Percentiles rank a stretch among this genome's conserved stretches.
phyloP scores from a whole-genome alignment of 1,140 invertebrate species.

The Limonius californicus region DNA sequence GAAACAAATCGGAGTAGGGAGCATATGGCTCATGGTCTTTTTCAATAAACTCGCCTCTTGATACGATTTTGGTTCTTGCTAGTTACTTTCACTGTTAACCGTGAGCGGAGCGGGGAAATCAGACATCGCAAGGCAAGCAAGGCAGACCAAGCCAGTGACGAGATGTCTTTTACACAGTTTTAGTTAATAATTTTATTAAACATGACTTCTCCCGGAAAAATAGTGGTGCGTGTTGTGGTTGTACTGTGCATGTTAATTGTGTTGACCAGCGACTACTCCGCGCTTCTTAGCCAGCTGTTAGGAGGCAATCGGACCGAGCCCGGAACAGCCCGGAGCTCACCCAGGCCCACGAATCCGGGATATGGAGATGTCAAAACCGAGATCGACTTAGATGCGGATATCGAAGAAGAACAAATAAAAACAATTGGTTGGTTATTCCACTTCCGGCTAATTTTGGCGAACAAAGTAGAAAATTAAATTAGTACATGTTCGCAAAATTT shows the following conservation, averaged over 20 bases:
- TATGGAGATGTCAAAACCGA: conserved; percentile 44
- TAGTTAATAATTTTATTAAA: conserved; percentile 13
- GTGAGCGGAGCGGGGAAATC: conserved; percentile 28
- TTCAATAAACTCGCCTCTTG: background rate
- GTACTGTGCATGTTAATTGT: conserved; percentile 40
- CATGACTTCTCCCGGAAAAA: conserved; percentile 41
- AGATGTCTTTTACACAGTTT: conserved; percentile 25
- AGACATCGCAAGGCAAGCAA: conserved; percentile 28
- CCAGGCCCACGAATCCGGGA: conserved; percentile 43
- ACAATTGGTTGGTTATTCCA: conserved; percentile 33
- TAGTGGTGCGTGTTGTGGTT: conserved; percentile 40
- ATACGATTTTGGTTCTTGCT: conserved; percentile 21
- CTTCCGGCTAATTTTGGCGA: background rate
- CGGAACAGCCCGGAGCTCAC: conserved; percentile 20
- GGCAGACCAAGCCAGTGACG: conserved; percentile 22
- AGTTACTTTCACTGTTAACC: conserved; percentile 29
- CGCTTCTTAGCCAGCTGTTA: conserved; percentile 41
- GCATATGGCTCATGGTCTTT: no score
- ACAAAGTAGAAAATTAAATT: background rate
- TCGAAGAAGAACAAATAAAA: conserved; percentile 43
- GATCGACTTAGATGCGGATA: conserved; percentile 46
- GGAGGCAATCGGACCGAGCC: conserved; percentile 35
- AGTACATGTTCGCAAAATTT: background rate
- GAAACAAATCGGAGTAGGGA: no score
- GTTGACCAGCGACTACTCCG: conserved; percentile 41